Evolutionary conservation across 2,888 invertebrate genomes (phyloP).

Genomic region (Heliconius aoede): DNA sequence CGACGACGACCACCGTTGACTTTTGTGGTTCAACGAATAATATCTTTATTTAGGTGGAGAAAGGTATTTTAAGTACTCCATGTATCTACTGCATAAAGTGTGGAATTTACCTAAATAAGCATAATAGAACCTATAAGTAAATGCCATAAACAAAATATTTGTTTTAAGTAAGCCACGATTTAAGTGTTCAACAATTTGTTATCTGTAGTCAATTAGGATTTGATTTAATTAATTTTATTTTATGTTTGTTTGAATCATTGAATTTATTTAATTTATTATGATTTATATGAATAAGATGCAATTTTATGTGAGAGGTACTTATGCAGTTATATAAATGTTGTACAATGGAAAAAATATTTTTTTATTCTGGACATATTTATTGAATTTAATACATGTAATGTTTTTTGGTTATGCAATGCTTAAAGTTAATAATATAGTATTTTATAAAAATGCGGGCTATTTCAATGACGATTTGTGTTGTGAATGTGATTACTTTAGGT

Average conservation of each 20-base stretch:
- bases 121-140: background rate
- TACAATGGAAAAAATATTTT: background rate
- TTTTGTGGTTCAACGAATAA: background rate
- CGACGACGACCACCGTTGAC: background rate
- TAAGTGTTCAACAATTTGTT: background rate
- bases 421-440: background rate
- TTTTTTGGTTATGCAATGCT: background rate
- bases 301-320: background rate
- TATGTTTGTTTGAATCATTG: background rate
- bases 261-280: background rate
- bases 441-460: background rate
- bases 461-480: background rate
- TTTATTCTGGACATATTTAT: background rate
- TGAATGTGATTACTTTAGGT: background rate
- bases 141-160: background rate
- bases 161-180: background rate
- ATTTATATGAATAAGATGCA: background rate
- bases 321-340: background rate
- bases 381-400: background rate
- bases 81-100: background rate
- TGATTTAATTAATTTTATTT: background rate
- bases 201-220: background rate
- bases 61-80: background rate
- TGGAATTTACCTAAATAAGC: background rate
- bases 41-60: no score